phyloP scores from a whole-genome alignment of 2,797 vertebrate genomes.

The Myotis myotis region DNA sequence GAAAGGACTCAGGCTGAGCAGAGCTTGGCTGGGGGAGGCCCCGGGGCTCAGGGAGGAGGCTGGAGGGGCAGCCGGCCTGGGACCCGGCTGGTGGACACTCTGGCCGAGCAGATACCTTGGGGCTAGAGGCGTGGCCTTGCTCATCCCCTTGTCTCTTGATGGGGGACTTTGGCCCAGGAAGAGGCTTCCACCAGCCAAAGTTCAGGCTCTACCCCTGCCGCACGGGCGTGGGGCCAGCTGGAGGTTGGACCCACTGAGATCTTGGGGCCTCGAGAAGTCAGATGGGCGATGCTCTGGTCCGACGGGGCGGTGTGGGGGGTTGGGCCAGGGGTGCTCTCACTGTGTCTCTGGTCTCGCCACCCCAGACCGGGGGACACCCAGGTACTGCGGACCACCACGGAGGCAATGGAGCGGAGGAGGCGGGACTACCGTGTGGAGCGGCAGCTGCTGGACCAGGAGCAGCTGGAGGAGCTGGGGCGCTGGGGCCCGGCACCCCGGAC shows the following conservation, averaged over 20 bases:
- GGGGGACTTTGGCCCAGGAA: conserved; percentile 69
- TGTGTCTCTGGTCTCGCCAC: neutral
- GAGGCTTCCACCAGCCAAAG: conserved; percentile 63
- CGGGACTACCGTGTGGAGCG: conserved; percentile 84
- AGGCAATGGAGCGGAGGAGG: conserved; percentile 67
- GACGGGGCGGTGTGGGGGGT: neutral
- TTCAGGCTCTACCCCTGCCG: conserved; percentile 43
- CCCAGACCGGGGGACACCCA: conserved; percentile 26
- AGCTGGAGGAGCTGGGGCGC: conserved; percentile 88
- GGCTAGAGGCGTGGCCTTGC: neutral
- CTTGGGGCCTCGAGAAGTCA: neutral
- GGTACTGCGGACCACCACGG: conserved; percentile 15
- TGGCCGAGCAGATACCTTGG: neutral
- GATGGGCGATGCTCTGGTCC: neutral
- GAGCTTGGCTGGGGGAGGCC: neutral
- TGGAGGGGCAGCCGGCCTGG: neutral
- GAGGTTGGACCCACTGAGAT: neutral
- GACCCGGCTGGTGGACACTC: neutral
- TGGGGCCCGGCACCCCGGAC: conserved; percentile 77
- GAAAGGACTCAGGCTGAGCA: neutral
- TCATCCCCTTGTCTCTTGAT: conserved; percentile 23
- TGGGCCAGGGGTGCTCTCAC: neutral
- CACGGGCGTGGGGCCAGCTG: neutral
- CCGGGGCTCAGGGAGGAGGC: neutral
- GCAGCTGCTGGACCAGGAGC: conserved; percentile 88